phyloP scores from a whole-genome alignment of 2,888 invertebrate species.

The Eupithecia abbreviata region DNA sequence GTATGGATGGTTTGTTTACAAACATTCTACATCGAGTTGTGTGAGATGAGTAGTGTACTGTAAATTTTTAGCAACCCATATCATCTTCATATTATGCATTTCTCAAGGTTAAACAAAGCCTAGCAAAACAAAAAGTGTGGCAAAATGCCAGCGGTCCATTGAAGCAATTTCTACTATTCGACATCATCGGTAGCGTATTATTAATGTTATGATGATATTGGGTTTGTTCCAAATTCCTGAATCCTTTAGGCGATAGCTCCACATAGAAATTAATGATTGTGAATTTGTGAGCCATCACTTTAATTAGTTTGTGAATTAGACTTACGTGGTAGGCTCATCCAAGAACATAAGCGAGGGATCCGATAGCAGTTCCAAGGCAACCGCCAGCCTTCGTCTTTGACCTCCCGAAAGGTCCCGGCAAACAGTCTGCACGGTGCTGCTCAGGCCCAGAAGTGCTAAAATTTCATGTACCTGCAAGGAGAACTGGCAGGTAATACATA shows the following conservation, averaged over 20 bases:
- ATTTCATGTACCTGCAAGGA: constrained; percentile 87
- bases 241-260: background rate
- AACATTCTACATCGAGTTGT: too few relatives aligned
- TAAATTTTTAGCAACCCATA: background rate
- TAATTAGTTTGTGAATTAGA: background rate
- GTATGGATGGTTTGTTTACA: too few relatives aligned
- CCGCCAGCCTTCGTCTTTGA: constrained; percentile 91
- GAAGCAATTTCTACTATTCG: background rate
- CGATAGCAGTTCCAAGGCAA: constrained; percentile 92
- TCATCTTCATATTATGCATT: background rate
- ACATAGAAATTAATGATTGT: background rate
- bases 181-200: background rate
- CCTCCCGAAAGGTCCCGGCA: constrained; percentile 92
- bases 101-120: background rate
- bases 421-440: constrained; percentile 87
- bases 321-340: constrained; percentile 93
- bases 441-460: constrained; percentile 88
- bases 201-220: background rate
- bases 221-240: background rate
- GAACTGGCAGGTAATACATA: background rate
- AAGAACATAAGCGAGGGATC: constrained; percentile 95
- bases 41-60: background rate
- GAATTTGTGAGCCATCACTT: background rate
- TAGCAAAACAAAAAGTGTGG: background rate
- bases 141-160: background rate